Evolutionary conservation across 2,888 invertebrate genomes (phyloP).

Genomic region (Xylota segnis): DNA sequence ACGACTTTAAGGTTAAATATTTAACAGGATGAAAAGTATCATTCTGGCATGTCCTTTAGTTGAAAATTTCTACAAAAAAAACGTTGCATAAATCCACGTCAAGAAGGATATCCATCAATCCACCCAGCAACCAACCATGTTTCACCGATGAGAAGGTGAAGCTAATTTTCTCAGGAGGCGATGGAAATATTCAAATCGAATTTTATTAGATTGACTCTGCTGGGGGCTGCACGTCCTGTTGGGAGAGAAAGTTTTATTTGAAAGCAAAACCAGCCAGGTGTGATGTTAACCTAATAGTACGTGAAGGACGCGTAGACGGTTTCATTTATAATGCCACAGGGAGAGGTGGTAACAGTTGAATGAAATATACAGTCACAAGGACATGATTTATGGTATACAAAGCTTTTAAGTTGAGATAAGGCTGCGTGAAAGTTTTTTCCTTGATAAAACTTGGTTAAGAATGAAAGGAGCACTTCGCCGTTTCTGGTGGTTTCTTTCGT

Average conservation of each 20-base stretch:
- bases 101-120: neutral
- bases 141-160: neutral
- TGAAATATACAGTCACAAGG: conserved; percentile 1
- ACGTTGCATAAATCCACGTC: neutral
- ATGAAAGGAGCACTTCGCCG: neutral
- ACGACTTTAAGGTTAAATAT: neutral
- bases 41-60: no score
- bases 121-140: neutral
- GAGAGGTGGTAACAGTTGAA: conserved; percentile 9
- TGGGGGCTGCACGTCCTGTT: neutral
- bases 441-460: neutral
- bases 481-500: neutral
- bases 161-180: neutral
- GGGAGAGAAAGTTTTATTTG: neutral
- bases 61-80: no score
- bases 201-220: conserved; percentile 15
- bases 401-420: conserved; percentile 5
- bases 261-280: conserved; percentile 20
- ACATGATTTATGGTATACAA: conserved; percentile 17
- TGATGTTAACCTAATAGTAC: conserved; percentile 17
- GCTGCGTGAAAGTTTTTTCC: neutral
- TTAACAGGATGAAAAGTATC: neutral
- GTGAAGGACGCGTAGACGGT: conserved; percentile 9
- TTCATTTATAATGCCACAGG: neutral
- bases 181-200: neutral